Percentiles rank a stretch among this genome's conserved stretches.
phyloP scores from a whole-genome alignment of 2,797 vertebrate species.

The Syngnathus acus region DNA sequence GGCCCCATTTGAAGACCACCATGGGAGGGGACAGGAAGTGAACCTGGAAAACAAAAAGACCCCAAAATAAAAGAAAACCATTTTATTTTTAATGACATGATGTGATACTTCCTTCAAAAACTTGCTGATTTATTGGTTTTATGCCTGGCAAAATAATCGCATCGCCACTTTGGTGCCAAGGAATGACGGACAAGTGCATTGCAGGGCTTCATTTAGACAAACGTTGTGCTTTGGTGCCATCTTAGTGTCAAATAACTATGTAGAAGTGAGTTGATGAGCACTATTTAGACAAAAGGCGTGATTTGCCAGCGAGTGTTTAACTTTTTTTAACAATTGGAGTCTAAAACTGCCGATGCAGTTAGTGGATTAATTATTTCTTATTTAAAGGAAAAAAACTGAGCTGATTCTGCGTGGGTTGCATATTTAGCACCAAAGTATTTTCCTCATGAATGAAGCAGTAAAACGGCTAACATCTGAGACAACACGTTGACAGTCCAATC shows the following conservation, averaged over 20 bases:
- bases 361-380: too few relatives aligned
- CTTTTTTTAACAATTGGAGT: too few relatives aligned
- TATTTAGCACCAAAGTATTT: constrained; percentile 47
- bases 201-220: too few relatives aligned
- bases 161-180: too few relatives aligned
- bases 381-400: too few relatives aligned
- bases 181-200: too few relatives aligned
- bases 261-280: background rate
- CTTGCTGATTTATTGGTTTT: too few relatives aligned
- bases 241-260: background rate
- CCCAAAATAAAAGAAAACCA: background rate
- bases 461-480: constrained; percentile 55
- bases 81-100: background rate
- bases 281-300: background rate
- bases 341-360: too few relatives aligned
- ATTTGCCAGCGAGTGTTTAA: background rate
- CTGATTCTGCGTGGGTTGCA: too few relatives aligned
- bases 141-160: too few relatives aligned
- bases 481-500: constrained; percentile 29
- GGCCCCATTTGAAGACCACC: constrained; percentile 11
- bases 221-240: too few relatives aligned
- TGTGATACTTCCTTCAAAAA: background rate
- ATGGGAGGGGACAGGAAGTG: background rate
- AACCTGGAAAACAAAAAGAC: constrained; percentile 12
- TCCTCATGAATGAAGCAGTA: constrained; percentile 59